Evolutionary conservation across 2,888 invertebrate genomes (phyloP), one percentile per base, ranked within the genome.

Genomic region (Escarpia spicata): DNA sequence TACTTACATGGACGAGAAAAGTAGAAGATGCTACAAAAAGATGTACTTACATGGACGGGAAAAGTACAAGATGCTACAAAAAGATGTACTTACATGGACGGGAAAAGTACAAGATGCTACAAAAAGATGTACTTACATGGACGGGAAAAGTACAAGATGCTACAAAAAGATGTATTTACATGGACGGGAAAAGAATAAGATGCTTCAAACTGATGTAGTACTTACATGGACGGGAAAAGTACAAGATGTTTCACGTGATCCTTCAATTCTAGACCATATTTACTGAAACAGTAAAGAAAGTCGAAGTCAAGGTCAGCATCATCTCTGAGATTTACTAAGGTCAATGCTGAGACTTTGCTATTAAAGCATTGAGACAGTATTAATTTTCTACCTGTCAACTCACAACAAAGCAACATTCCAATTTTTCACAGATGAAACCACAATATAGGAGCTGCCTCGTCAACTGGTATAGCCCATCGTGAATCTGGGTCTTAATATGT

Each of bases 151-250:
- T 19, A 96, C 95, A 60, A 96, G 93, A 95, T 96, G 96, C 92
- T 95, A 95, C 90, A 95, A 37, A 37, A 37, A 37, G 37, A 37
- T 37, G 37, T 37, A 1, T 1, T 52, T 52, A 52, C 15, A 52
- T 52, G 15, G 15, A 52, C 52, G 9, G 9, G 52, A 52, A 4
- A 52, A 4, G 2, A 15, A 52, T 15, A 52, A 52, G 52, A 52
- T 52, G 12, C 52, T 8, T 52, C 43, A 90, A 44, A 26, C n/a
- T 10, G 26, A 31, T 60, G 3, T 91, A 95, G 3, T 91, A 95
- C 96, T 96, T 95, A 96, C 96, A 96, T 95, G 19, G 96, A 96
- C n/a, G 96, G 96, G 93, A 96, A 96, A 52, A 95, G 94, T 26
- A 96, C 95, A 52, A 96, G 93, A 95, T 96, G 96, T 92, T 95